Evolutionary conservation across 2,113 vertebrate species (phyloP), one percentile per base, ranked within the genome.

Genomic region (Syrmaticus mikado): DNA sequence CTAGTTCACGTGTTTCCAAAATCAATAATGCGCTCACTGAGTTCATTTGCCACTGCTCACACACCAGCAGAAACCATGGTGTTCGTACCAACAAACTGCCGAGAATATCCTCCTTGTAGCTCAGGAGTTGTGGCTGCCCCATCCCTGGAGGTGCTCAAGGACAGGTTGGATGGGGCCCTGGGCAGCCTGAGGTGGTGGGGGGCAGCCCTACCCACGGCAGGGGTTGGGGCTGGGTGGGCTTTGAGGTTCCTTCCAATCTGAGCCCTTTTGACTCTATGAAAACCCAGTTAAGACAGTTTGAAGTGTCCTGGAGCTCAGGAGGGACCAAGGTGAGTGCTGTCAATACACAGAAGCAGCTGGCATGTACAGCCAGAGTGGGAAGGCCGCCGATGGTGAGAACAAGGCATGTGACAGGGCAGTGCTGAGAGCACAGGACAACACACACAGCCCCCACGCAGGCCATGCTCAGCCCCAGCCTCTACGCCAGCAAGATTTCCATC

Each of bases 401-500:
- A 9, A 75, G 64, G 58, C 88, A 83, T 94, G 96, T 82, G 96
- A 84, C 84, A 76, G 79, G 38, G 20, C 58, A 28, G 34, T 41
- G 65, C 48, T 68, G 62, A 70, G 82, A 85, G 89, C 6, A 41
- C 34, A 55, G 45, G 67, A 88, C 66, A 66, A 61, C 64, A 89
- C 61, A 5, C 32, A 50, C 7, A 62, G 89, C 27, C 87, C 2
- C 0, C 0, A 2, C 58, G 61, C 50, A 70, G 93, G 48, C 12
- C 40, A 72, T 88, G 86, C 88, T 93, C 52, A n/a, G 71, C 82
- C 93, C 72, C 57, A 89, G 91, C 65, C 62, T 27, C 66, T 85
- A 87, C 58, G 9, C 55, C 48, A 68, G n/a, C 32, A 57, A 50
- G 71, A 70, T 4, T 3, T 61, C 25, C 8, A 24, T 45, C 43